phyloP scores from a whole-genome alignment of 2,888 invertebrate genomes.

The Vesta saturnalis region DNA sequence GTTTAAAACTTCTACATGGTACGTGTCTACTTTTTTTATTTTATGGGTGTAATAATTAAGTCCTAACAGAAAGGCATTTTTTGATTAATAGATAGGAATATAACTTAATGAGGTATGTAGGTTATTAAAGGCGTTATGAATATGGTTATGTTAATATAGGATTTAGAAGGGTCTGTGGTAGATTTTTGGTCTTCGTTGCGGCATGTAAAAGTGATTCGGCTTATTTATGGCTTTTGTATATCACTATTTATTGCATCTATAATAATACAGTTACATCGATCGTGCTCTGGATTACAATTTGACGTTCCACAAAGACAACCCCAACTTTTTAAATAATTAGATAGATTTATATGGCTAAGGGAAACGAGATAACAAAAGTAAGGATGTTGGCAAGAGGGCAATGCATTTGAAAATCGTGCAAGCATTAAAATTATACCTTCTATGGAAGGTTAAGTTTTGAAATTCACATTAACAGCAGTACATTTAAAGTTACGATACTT shows the following conservation, averaged over 20 bases:
- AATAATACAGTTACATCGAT: constrained; percentile 37
- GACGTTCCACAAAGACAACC: constrained; percentile 11
- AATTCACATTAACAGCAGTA: too few relatives aligned
- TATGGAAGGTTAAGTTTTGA: too few relatives aligned
- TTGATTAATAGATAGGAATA: constrained; percentile 22
- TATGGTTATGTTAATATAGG: constrained; percentile 18
- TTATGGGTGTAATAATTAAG: constrained; percentile 17
- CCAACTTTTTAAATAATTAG: not conserved
- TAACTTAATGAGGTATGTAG: constrained; percentile 24
- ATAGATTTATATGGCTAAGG: not conserved
- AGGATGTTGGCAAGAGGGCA: not conserved
- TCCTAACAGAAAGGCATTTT: constrained; percentile 17
- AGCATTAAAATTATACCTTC: too few relatives aligned
- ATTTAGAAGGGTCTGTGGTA: constrained; percentile 24
- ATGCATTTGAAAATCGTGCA: too few relatives aligned
- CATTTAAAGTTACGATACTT: too few relatives aligned
- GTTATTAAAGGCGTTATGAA: constrained; percentile 21
- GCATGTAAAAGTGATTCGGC: constrained; percentile 30
- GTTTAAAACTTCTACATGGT: not conserved
- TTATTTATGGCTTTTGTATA: constrained; percentile 42
- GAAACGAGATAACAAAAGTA: not conserved
- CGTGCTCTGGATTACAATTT: constrained; percentile 39
- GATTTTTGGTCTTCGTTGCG: constrained; percentile 28
- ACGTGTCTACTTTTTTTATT: constrained; percentile 9
- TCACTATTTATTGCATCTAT: constrained; percentile 43